Evolutionary conservation across 2,888 invertebrate species (phyloP).

Genomic region (Drosophila ochracea): DNA sequence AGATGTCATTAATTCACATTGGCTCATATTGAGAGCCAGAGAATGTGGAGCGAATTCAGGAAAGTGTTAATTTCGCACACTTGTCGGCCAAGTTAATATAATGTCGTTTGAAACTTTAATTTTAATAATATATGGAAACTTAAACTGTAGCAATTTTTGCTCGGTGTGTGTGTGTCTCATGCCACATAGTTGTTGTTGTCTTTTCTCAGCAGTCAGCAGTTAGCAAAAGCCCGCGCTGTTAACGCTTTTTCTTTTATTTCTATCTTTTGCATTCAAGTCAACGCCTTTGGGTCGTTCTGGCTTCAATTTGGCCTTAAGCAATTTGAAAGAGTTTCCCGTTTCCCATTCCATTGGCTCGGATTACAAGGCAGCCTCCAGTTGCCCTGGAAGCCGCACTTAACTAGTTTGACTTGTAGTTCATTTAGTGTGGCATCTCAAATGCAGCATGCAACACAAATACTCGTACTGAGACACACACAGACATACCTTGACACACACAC

Average conservation of each 20-base stretch:
- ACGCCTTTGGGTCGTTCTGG: slow-evolving; percentile 45
- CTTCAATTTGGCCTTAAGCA: slow-evolving; percentile 71
- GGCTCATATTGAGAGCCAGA: background rate
- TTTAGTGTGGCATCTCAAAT: slow-evolving; percentile 67
- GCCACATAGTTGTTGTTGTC: slow-evolving; percentile 39
- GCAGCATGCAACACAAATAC: slow-evolving; percentile 55
- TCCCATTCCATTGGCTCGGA: slow-evolving; percentile 48
- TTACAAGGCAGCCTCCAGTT: slow-evolving; percentile 44
- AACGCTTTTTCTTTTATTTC: slow-evolving; percentile 8
- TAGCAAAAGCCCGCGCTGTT: slow-evolving; percentile 47
- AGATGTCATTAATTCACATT: background rate
- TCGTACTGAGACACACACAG: slow-evolving; percentile 19
- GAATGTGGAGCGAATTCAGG: background rate
- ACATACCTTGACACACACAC: slow-evolving; percentile 22
- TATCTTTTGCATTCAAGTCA: slow-evolving; percentile 25
- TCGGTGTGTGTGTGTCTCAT: slow-evolving; percentile 44
- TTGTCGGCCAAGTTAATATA: background rate
- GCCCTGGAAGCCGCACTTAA: slow-evolving; percentile 65
- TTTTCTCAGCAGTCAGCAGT: slow-evolving; percentile 31
- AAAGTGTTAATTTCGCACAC: too few species aligned
- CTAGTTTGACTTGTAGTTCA: slow-evolving; percentile 74
- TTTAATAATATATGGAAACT: background rate
- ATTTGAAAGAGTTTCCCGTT: slow-evolving; percentile 65
- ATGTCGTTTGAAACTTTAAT: background rate
- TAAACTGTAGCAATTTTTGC: background rate